Percentiles rank a stretch among this genome's conserved stretches.
These are phyloP conservation scores for Cepaea hortensis DNA, from an alignment of 2,888 invertebrate species.

Conservation along the genomic window DNA sequence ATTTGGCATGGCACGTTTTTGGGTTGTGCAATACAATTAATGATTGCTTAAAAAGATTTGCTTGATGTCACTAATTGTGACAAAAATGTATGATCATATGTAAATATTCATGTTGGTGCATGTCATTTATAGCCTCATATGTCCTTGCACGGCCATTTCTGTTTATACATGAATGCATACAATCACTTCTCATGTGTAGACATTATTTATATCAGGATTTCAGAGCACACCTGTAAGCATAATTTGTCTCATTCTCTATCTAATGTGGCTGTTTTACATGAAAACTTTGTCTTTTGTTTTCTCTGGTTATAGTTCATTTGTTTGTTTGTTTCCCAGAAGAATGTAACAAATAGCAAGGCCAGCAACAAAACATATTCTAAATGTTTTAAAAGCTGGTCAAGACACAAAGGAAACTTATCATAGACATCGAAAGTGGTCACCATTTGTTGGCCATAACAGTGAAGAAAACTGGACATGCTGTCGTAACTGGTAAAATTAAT, in stretches of 20 bases:
- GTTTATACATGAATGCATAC: background rate
- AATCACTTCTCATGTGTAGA: background rate
- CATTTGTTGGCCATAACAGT: too few species aligned
- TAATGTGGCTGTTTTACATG: background rate
- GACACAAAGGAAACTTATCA: too few species aligned
- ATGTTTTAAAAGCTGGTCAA: too few species aligned
- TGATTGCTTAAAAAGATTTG: constrained; percentile 10
- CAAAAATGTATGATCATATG: background rate
- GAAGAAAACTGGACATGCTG: too few species aligned
- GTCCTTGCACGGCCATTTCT: background rate
- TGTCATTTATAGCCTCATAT: background rate
- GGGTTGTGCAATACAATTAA: constrained; percentile 45
- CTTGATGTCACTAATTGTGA: too few species aligned
- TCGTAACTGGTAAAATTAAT: too few species aligned
- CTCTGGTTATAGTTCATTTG: too few species aligned
- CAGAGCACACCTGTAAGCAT: background rate
- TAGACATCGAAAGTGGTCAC: too few species aligned
- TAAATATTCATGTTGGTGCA: background rate
- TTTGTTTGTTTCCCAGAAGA: too few species aligned
- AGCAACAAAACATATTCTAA: too few species aligned
- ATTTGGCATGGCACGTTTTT: constrained; percentile 32
- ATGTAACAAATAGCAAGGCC: too few species aligned
- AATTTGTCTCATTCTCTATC: background rate
- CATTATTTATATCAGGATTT: background rate
- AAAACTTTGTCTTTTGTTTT: too few species aligned